Base-by-base conservation (phyloP, 2,113 vertebrate species). In the Myotis yumanensis region DNA sequence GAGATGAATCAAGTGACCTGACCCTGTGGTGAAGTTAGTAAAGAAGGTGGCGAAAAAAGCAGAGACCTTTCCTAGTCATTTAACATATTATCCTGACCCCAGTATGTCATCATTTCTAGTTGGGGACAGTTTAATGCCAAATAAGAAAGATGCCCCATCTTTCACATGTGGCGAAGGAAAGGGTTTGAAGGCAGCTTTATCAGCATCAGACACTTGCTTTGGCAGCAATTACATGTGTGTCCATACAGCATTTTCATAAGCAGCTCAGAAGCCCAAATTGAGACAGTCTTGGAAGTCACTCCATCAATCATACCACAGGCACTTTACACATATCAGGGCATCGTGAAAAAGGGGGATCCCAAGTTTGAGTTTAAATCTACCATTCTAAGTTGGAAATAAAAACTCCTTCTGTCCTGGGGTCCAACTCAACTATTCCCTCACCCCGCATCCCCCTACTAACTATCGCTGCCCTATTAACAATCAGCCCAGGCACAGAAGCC, bases 241-340 rank as follows among this genome's bases (percentile, higher is more conserved):
- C 72, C 71, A 93, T 85, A 86, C 40, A 93, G 76, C 25, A 71
- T 85, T 95, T 95, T 46, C 82, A 52, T 23, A 72, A 86, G 80
- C 32, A 32, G 43, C 62, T 92, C 94, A 90, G 76, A 68, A 30
- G 18, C 57, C 93, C 66, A 30, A 93, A 66, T 37, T 32, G 57
- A 91, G 52, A 71, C 10, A 40, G 51, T 48, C 52, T 79, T 69
- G 20, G 71, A 93, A 95, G 90, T 68, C 8, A 2, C 23, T 76
- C 77, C 77, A 18, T 69, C 62, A 82, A 30, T 43, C 37, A 71
- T 18, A 35, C 20, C 37, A 62, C 59, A 76, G 18, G 52, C 16
- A 66, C 28, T 23, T 28, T 72, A 35, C 6, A 4, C 0, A 68
- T 22, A 68, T 52, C 30, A 51, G 23, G 28, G 16, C 28, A 57